Evolutionary conservation across 2,888 invertebrate genomes (phyloP).

Genomic region (Eilema depressum): DNA sequence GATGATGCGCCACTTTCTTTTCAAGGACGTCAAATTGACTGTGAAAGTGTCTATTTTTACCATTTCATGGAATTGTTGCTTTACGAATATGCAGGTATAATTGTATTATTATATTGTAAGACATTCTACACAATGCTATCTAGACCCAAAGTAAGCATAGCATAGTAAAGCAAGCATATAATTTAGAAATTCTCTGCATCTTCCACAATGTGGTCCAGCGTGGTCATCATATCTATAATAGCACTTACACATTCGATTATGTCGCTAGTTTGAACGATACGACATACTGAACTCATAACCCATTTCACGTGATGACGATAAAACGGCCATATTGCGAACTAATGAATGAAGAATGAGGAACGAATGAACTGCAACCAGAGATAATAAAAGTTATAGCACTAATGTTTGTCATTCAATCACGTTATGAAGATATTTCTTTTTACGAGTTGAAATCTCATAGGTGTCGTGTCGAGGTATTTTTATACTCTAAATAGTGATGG

Average conservation of each 20-base stretch:
- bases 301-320: conserved; percentile 40
- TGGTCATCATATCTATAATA: conserved; percentile 34
- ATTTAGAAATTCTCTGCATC: no score
- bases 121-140: no score
- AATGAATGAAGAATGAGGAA: not conserved
- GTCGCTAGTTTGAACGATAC: conserved; percentile 45
- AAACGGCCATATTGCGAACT: conserved; percentile 1
- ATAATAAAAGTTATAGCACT: not conserved
- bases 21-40: no score
- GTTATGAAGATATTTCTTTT: not conserved
- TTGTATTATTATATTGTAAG: no score
- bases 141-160: no score
- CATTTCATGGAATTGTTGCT: no score
- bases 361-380: not conserved
- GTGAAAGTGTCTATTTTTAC: no score
- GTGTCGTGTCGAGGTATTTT: not conserved
- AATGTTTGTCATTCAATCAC: conserved; percentile 4
- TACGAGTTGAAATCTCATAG: not conserved
- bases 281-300: conserved; percentile 58
- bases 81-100: no score
- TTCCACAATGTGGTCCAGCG: not conserved
- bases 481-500: not conserved
- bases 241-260: conserved; percentile 43
- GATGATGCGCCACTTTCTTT: no score
- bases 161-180: no score